A percentile compares a stretch with the other conserved stretches of the same genome.
Conservation (phyloP, 2,888 invertebrate species). For the Andrena chrysosceles region DNA sequence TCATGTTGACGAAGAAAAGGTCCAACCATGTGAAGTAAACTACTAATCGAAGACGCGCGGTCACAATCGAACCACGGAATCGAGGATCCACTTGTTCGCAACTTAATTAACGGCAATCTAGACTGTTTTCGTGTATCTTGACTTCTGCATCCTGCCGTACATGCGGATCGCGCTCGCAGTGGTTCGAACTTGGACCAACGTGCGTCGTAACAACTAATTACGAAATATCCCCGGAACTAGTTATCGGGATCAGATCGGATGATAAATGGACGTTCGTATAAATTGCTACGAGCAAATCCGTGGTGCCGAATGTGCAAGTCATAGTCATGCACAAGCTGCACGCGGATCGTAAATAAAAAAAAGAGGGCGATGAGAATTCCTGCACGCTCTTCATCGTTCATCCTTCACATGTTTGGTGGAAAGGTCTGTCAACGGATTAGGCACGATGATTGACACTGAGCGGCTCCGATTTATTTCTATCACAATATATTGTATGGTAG, state of each 20-base stretch:
- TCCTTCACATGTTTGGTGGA: conserved; percentile 21
- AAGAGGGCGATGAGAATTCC: conserved; percentile 22
- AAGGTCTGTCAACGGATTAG: conserved; percentile 43
- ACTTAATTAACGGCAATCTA: too few relatives aligned
- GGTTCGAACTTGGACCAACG: conserved; percentile 5
- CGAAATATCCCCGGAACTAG: conserved; percentile 30
- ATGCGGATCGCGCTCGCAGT: not conserved
- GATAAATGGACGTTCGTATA: conserved; percentile 38
- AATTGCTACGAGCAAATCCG: conserved; percentile 35
- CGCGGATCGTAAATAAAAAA: conserved; percentile 28
- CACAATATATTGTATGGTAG: conserved; percentile 4
- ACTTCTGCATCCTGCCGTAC: not conserved
- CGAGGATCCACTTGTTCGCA: too few relatives aligned
- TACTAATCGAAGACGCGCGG: too few relatives aligned
- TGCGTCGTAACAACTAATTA: conserved; percentile 11
- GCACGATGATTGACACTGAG: conserved; percentile 33
- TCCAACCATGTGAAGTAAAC: too few relatives aligned
- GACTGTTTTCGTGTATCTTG: not conserved
- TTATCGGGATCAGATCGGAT: conserved; percentile 29
- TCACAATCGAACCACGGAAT: too few relatives aligned
- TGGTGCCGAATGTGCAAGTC: conserved; percentile 39
- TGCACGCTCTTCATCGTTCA: conserved; percentile 29
- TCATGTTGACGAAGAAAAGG: too few relatives aligned
- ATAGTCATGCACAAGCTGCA: conserved; percentile 27
- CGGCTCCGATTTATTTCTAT: conserved; percentile 31